These are phyloP conservation scores for Drosophila niveifrons DNA, from an alignment of 2,888 invertebrate species.

Conservation along the genomic window DNA sequence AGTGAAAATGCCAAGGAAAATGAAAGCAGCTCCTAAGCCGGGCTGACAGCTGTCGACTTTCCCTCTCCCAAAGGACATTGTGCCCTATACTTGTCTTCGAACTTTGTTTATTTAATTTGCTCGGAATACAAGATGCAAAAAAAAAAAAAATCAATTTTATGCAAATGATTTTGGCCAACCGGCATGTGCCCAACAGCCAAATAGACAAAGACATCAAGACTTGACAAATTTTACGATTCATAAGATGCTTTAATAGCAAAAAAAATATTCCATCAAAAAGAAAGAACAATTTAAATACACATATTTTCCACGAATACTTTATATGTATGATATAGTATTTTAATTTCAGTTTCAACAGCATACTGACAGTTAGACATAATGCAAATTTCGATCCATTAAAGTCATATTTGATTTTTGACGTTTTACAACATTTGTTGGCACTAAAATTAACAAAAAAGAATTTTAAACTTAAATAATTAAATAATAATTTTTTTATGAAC, in stretches of 20 bases:
- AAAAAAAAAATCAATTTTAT: conserved; percentile 46
- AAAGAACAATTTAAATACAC: too few relatives aligned
- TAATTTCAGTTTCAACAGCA: too few relatives aligned
- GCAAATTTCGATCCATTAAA: too few relatives aligned
- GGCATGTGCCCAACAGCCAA: conserved; percentile 13
- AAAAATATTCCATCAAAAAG: not conserved
- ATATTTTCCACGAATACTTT: too few relatives aligned
- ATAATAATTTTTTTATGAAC: too few relatives aligned
- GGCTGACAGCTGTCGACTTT: conserved; percentile 37
- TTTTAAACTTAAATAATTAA: too few relatives aligned
- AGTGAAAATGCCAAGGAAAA: not conserved
- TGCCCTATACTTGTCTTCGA: conserved; percentile 4
- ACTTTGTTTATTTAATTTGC: conserved; percentile 26
- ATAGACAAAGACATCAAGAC: not conserved
- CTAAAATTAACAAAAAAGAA: too few relatives aligned
- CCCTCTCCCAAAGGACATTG: conserved; percentile 1
- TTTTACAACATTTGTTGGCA: too few relatives aligned
- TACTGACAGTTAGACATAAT: too few relatives aligned
- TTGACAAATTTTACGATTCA: not conserved
- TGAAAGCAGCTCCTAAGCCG: conserved; percentile 19
- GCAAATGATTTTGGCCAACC: conserved; percentile 50
- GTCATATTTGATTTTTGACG: too few relatives aligned
- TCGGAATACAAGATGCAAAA: conserved; percentile 5
- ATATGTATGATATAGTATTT: too few relatives aligned
- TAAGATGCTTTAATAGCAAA: not conserved